Conservation (phyloP, 2,888 invertebrate genomes). For the Drosophila suboccidentalis region DNA sequence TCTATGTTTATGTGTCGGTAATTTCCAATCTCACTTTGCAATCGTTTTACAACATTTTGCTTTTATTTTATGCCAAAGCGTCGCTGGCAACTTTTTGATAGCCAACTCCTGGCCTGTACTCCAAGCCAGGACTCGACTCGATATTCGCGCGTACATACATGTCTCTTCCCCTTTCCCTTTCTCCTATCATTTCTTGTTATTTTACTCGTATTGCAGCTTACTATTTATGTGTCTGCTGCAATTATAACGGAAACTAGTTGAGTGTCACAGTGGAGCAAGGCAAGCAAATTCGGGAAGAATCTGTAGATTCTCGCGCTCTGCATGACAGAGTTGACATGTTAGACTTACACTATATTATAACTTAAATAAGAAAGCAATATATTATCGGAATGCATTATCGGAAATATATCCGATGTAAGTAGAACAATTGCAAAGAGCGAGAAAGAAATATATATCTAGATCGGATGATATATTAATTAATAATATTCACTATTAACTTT, state of each 20-base stretch:
- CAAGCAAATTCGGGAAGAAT: neutral
- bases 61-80: conserved; percentile 78
- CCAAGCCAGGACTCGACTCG: conserved; percentile 13
- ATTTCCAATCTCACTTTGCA: conserved; percentile 84
- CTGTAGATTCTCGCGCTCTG: neutral
- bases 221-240: conserved; percentile 84
- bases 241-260: conserved; percentile 82
- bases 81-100: conserved; percentile 69
- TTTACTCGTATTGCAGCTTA: conserved; percentile 71
- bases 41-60: conserved; percentile 82
- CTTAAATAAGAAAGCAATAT: too few relatives aligned
- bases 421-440: too few relatives aligned
- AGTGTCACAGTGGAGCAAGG: conserved; percentile 67
- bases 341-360: too few relatives aligned
- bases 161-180: conserved; percentile 20
- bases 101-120: conserved; percentile 53
- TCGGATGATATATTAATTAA: too few relatives aligned
- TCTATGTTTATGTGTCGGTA: conserved; percentile 76
- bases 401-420: too few relatives aligned
- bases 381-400: too few relatives aligned
- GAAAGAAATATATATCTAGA: too few relatives aligned
- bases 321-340: too few relatives aligned
- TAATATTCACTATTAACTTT: too few relatives aligned
- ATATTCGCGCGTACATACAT: conserved; percentile 37
- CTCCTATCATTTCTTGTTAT: conserved; percentile 20